These are phyloP conservation scores for Ptychodera flava DNA, from an alignment of 35 echinoderm and acorn worm species.

Conservation along the genomic window DNA sequence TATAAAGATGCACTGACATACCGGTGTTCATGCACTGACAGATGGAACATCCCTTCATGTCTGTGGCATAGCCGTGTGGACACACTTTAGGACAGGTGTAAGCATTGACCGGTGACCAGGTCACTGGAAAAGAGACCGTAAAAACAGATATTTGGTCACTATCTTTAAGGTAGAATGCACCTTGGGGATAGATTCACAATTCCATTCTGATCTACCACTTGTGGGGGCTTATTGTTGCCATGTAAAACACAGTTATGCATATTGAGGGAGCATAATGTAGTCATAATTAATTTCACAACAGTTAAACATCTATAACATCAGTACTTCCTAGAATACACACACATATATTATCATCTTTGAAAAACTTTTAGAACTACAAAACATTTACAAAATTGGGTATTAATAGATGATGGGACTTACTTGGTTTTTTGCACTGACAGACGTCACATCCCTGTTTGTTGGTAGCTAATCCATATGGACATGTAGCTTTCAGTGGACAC, in stretches of 20 bases:
- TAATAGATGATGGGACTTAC: too few species aligned
- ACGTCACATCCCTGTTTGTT: slow-evolving; percentile 31
- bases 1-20: too few species aligned
- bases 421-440: slow-evolving; percentile 28
- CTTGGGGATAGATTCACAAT: not conserved
- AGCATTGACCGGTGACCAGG: not conserved
- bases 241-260: not conserved
- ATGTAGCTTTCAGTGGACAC: slow-evolving; percentile 26
- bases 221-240: not conserved
- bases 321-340: too few species aligned
- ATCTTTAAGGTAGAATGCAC: not conserved
- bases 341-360: too few species aligned
- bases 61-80: slow-evolving; percentile 23
- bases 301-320: too few species aligned
- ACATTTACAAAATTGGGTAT: too few species aligned
- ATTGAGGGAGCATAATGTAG: not conserved
- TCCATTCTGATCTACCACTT: not conserved
- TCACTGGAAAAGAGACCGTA: slow-evolving; percentile 3
- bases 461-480: slow-evolving; percentile 46
- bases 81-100: slow-evolving; percentile 18
- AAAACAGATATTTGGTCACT: too few species aligned
- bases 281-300: too few species aligned
- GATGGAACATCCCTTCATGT: slow-evolving; percentile 23
- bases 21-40: slow-evolving; percentile 30
- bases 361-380: too few species aligned